phyloP scores from a whole-genome alignment of 1,140 invertebrate genomes.

The Pachypsylla venusta region DNA sequence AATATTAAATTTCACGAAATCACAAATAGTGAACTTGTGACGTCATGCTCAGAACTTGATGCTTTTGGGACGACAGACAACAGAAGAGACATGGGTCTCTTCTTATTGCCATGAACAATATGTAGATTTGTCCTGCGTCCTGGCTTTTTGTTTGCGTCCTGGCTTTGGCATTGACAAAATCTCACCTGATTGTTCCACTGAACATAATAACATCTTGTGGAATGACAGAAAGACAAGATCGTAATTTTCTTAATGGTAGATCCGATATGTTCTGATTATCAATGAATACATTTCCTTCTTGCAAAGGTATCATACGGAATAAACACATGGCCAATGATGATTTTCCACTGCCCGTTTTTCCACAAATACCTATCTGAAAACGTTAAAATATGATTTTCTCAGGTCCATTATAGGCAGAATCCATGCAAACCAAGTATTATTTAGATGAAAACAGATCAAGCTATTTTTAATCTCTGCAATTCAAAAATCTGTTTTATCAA shows the following conservation, averaged over 20 bases:
- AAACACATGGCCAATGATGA: slow-evolving; percentile 55
- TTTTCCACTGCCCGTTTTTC: slow-evolving; percentile 64
- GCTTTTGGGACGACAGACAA: no score
- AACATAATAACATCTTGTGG: slow-evolving; percentile 46
- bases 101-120: no score
- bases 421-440: no score
- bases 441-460: background rate
- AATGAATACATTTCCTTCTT: slow-evolving; percentile 46
- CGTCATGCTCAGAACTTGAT: slow-evolving; percentile 11
- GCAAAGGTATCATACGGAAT: slow-evolving; percentile 45
- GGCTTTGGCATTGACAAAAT: no score
- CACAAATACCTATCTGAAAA: slow-evolving; percentile 56
- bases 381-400: slow-evolving; percentile 14
- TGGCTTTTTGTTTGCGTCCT: no score
- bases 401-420: no score
- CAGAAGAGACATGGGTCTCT: no score
- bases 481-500: background rate
- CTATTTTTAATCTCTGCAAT: no score
- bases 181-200: slow-evolving; percentile 39
- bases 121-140: no score
- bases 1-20: no score
- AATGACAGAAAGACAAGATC: slow-evolving; percentile 43
- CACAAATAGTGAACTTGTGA: no score
- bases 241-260: slow-evolving; percentile 51
- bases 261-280: slow-evolving; percentile 47